A percentile compares a stretch with the other conserved stretches of the same genome.
Conservation (phyloP, 2,797 vertebrate species). For the Alectoris magna region DNA sequence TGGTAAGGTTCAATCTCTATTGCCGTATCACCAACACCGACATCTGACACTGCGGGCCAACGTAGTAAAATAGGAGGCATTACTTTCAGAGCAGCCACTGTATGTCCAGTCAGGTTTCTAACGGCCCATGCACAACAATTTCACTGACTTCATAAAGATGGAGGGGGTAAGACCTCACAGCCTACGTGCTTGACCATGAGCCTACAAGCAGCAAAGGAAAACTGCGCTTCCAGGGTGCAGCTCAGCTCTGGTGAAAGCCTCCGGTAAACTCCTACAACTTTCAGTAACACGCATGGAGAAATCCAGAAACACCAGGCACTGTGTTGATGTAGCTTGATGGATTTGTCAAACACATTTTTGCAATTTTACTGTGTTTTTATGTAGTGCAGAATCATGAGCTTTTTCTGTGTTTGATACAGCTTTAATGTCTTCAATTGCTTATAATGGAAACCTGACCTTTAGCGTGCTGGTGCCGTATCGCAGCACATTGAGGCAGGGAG, state of each 20-base stretch:
- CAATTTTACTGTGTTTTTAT: not conserved
- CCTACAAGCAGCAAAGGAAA: not conserved
- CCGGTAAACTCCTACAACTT: slow-evolving; percentile 36
- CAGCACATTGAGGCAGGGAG: accelerated
- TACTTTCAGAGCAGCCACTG: no score
- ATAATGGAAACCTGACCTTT: not conserved
- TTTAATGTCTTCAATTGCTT: not conserved
- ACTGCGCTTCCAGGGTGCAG: not conserved
- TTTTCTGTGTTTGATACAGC: not conserved
- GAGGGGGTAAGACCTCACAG: not conserved
- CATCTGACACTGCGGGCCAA: no score
- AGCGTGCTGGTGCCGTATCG: not conserved
- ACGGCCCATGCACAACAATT: not conserved
- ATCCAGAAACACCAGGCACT: slow-evolving; percentile 18
- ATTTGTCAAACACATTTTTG: slow-evolving; percentile 38
- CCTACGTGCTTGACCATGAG: not conserved
- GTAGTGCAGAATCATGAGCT: not conserved
- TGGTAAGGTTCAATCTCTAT: no score
- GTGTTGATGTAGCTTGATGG: not conserved
- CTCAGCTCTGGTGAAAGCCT: slow-evolving; percentile 28
- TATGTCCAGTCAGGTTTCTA: not conserved
- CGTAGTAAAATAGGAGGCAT: no score
- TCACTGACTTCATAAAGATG: not conserved
- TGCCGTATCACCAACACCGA: no score
- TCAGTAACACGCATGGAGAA: not conserved